Conservation (phyloP, 2,888 invertebrate genomes). For the Pristionchus exspectatus region DNA sequence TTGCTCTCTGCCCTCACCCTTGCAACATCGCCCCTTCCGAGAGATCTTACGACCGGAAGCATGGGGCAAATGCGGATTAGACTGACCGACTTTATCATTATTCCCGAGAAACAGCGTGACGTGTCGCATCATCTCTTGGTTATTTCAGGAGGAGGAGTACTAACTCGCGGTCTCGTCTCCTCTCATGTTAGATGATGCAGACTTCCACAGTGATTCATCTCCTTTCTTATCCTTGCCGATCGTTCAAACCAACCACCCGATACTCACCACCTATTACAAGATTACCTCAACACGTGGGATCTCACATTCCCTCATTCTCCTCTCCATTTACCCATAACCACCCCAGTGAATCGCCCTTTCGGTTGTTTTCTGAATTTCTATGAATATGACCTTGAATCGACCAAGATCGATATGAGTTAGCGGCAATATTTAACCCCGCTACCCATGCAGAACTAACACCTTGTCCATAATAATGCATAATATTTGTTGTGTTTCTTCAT, state of each 20-base stretch:
- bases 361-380: neutral
- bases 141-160: constrained; percentile 49
- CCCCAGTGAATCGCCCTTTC: constrained; percentile 14
- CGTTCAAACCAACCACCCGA: neutral
- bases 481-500: neutral
- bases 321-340: neutral
- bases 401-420: neutral
- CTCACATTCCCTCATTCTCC: constrained; percentile 22
- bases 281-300: constrained; percentile 31
- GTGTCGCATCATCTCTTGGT: neutral
- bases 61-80: neutral
- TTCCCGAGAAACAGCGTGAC: neutral
- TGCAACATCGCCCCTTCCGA: neutral
- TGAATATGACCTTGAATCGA: neutral
- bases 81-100: neutral
- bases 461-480: neutral
- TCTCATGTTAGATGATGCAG: neutral
- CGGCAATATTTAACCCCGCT: neutral
- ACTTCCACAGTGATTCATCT: neutral
- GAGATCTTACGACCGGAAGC: neutral
- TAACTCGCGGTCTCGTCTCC: neutral
- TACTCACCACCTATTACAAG: constrained; percentile 20
- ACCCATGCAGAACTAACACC: neutral
- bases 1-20: neutral
- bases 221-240: neutral